Conservation (phyloP, 2,888 invertebrate species). For the Eremobia ochroleuca region DNA sequence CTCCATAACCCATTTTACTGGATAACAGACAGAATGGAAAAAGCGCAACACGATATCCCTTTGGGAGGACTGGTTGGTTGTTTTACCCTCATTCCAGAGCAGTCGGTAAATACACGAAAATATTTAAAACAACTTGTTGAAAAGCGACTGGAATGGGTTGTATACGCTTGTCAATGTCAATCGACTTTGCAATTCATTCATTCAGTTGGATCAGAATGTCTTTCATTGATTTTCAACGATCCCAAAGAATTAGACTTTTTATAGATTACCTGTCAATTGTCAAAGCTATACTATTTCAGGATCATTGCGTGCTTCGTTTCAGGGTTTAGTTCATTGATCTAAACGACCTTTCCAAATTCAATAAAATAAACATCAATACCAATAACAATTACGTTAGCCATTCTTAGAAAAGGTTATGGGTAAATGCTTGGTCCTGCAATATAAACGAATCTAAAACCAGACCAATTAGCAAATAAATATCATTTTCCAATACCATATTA, state of each 20-base stretch:
- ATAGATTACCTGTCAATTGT: slow-evolving; percentile 2
- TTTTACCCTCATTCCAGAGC: not conserved
- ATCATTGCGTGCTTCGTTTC: not conserved
- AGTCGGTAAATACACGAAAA: not conserved
- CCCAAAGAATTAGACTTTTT: slow-evolving; percentile 13
- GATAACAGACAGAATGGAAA: not conserved
- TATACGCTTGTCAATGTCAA: slow-evolving; percentile 27
- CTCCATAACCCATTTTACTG: not conserved
- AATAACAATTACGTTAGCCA: slow-evolving; percentile 9
- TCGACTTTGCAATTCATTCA: slow-evolving; percentile 47
- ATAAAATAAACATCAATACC: not conserved
- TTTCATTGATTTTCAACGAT: slow-evolving; percentile 38
- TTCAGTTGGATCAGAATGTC: not conserved
- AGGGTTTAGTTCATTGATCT: slow-evolving; percentile 5
- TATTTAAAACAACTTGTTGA: slow-evolving; percentile 23
- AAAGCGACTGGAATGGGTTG: slow-evolving; percentile 4
- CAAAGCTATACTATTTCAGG: not conserved
- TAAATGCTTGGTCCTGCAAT: slow-evolving; percentile 9
- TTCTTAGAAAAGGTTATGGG: slow-evolving; percentile 28
- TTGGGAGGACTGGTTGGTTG: not conserved
- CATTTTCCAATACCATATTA: slow-evolving; percentile 30
- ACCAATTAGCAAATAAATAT: slow-evolving; percentile 39
- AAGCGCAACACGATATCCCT: not conserved
- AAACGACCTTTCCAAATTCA: not conserved
- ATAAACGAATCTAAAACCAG: slow-evolving; percentile 18